phyloP scores from a whole-genome alignment of 1,140 invertebrate genomes.

The Hypothenemus hampei region DNA sequence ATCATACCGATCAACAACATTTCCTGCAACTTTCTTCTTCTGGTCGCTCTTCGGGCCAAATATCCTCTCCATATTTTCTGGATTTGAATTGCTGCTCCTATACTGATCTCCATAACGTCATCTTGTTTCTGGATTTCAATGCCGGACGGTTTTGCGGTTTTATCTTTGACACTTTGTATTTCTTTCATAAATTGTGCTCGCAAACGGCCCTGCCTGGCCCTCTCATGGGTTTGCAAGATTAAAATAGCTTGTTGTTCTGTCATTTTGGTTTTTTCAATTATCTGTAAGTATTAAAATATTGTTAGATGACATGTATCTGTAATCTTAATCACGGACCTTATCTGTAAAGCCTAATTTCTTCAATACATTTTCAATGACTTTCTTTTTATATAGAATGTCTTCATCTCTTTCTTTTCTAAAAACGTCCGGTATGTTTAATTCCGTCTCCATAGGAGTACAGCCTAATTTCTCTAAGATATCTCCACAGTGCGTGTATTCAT shows the following conservation, averaged over 20 bases:
- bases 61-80: slow-evolving; percentile 81
- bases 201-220: slow-evolving; percentile 80
- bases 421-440: slow-evolving; percentile 63
- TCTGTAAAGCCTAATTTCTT: slow-evolving; percentile 64
- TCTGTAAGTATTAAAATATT: too few species aligned
- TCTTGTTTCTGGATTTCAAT: slow-evolving; percentile 43
- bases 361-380: slow-evolving; percentile 61
- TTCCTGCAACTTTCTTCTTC: slow-evolving; percentile 68
- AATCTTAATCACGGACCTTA: slow-evolving; percentile 45
- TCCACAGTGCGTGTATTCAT: slow-evolving; percentile 83
- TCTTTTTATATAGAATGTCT: slow-evolving; percentile 56
- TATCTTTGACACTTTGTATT: slow-evolving; percentile 72
- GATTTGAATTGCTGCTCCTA: slow-evolving; percentile 67
- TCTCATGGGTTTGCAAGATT: slow-evolving; percentile 83
- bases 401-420: slow-evolving; percentile 61
- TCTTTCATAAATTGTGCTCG: slow-evolving; percentile 89
- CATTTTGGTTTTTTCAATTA: slow-evolving; percentile 52
- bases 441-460: slow-evolving; percentile 49
- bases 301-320: too few species aligned
- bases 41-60: slow-evolving; percentile 62
- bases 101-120: slow-evolving; percentile 44
- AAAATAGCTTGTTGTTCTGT: slow-evolving; percentile 78
- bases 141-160: slow-evolving; percentile 53
- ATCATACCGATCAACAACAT: slow-evolving; percentile 79
- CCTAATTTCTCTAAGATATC: slow-evolving; percentile 61